These are phyloP conservation scores for Pteruthius melanotis DNA, from an alignment of 2,113 vertebrate species.

Conservation along the genomic window DNA sequence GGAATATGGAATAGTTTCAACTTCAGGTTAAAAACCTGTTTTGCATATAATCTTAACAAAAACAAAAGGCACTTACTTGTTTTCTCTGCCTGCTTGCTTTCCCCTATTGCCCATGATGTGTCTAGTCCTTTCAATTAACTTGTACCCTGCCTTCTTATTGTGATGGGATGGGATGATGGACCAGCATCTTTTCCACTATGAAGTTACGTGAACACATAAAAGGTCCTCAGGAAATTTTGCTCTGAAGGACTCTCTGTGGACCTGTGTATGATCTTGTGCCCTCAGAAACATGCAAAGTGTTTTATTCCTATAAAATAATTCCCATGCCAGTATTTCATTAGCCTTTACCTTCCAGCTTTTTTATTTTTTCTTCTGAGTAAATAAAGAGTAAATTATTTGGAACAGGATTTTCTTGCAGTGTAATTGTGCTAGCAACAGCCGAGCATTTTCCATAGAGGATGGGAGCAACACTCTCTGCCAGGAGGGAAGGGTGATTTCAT, in stretches of 20 bases:
- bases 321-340: not conserved
- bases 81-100: not conserved
- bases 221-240: not conserved
- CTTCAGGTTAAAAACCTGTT: not conserved
- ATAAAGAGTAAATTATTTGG: not conserved
- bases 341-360: not conserved
- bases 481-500: not conserved
- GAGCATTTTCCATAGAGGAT: not conserved
- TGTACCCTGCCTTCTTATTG: not conserved
- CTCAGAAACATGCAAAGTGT: not conserved
- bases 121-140: not conserved
- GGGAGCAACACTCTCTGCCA: rapidly evolving
- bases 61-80: not conserved
- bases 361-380: not conserved
- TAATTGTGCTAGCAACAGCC: not conserved
- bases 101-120: not conserved
- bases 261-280: not conserved
- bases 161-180: not conserved
- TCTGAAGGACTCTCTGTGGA: not conserved
- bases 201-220: not conserved
- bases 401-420: not conserved
- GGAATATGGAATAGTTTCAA: not conserved
- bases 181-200: not conserved
- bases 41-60: not conserved
- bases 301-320: not conserved